Evolutionary conservation across 2,797 vertebrate genomes (phyloP).

Genomic region (Poeciliopsis infans): DNA sequence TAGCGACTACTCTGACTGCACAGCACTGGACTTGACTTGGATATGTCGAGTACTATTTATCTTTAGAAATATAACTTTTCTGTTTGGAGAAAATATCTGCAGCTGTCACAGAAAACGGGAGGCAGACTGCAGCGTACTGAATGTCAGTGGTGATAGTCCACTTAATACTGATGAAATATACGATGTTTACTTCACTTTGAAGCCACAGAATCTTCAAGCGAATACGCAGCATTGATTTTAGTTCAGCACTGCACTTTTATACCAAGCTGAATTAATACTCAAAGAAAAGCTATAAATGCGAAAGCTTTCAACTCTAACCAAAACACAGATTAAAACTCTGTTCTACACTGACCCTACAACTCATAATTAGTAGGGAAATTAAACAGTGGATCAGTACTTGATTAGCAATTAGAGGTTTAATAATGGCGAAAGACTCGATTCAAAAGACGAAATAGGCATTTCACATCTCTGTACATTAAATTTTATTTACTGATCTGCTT

Average conservation of each 20-base stretch:
- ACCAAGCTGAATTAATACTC: neutral
- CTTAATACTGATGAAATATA: neutral
- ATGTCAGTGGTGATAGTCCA: neutral
- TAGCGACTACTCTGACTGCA: neutral
- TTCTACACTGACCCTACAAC: neutral
- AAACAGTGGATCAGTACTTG: neutral
- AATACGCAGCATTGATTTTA: neutral
- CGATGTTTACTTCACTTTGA: neutral
- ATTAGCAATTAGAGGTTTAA: constrained; percentile 1
- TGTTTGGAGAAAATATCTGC: neutral
- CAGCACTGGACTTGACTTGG: neutral
- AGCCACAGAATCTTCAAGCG: neutral
- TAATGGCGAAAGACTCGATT: constrained; percentile 7
- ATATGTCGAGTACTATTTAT: neutral
- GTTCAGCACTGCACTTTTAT: neutral
- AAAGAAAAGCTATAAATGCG: neutral
- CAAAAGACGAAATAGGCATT: constrained; percentile 8
- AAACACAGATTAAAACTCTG: neutral
- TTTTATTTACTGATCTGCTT: constrained; percentile 40
- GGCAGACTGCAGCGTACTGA: neutral
- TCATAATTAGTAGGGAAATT: neutral
- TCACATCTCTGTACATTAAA: constrained; percentile 18
- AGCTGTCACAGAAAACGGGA: neutral
- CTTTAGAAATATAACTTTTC: neutral
- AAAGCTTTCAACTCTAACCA: neutral